Evolutionary conservation across 2,888 invertebrate genomes (phyloP), one percentile per base, ranked within the genome.

Genomic region (Sesamia inferens): DNA sequence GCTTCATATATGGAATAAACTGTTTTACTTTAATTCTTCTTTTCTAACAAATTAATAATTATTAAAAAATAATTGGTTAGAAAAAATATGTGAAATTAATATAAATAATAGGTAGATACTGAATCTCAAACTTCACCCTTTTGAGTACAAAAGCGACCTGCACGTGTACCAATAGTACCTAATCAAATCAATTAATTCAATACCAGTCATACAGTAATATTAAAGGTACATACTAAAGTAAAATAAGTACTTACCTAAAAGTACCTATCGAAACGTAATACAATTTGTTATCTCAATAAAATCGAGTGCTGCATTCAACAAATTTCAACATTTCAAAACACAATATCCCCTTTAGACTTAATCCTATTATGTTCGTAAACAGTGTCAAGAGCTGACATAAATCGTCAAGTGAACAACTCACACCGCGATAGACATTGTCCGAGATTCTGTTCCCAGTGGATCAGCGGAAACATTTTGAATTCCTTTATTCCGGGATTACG

Each of bases 401-500:
- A 90, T 84, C 90, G 90, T 93, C 91, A 95, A 95, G 93, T 95
- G 95, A 95, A 93, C 94, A 93, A 93, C 92, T 90, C 89, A 83
- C 77, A 85, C 78, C 81, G 78, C 80, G 83, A 87, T 85, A 88
- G 86, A 88, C 87, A 92, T 93, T 93, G 91, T 92, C 84, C 82
- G 73, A 63, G 62, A 84, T 68, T 79, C 81, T 85, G 85, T 83
- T 88, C 86, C 83, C 87, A 85, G 81, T 82, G 82, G 82, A 87
- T 87, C 90, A 90, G 90, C 94, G 95, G 95, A 96, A 95, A 92
- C 93, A 93, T 94, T 85, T 92, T 91, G 90, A 87, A 88, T 88
- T 88, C 93, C 93, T 95, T 96, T 96, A 94, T 95, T 93, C 95
- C 93, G 92, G 95, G 95, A 96, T 96, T 95, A 95, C 89, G 90